Percentiles rank a stretch among this genome's conserved stretches.
Conservation (phyloP, 2,797 vertebrate species). For the Sciaenops ocellatus region DNA sequence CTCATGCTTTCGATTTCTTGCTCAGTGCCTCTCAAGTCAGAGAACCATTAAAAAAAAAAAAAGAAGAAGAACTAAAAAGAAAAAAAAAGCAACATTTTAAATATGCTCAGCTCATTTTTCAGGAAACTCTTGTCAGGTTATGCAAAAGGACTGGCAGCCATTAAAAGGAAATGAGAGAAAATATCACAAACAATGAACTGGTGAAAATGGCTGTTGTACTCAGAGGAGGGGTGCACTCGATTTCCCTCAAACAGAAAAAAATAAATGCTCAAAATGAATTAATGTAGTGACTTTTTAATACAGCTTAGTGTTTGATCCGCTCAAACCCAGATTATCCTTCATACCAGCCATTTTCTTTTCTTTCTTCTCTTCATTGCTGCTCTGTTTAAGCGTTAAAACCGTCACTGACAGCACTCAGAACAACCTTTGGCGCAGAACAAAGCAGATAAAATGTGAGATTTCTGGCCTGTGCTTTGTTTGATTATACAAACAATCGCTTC, state of each 20-base stretch:
- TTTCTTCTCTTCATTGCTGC: background rate
- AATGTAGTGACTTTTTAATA: background rate
- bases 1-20: slow-evolving; percentile 80
- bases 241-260: slow-evolving; percentile 15
- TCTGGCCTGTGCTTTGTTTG: slow-evolving; percentile 68
- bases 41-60: slow-evolving; percentile 1
- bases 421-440: slow-evolving; percentile 61
- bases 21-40: slow-evolving; percentile 68
- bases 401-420: slow-evolving; percentile 26
- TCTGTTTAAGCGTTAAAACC: slow-evolving; percentile 31
- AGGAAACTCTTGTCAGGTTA: slow-evolving; percentile 44
- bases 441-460: slow-evolving; percentile 57
- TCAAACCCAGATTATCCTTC: slow-evolving; percentile 10
- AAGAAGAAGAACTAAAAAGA: background rate
- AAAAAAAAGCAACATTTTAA: slow-evolving; percentile 15
- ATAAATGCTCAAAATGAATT: background rate
- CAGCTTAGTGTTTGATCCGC: background rate
- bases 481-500: slow-evolving; percentile 71
- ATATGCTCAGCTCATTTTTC: slow-evolving; percentile 38
- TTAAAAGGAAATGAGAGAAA: slow-evolving; percentile 35
- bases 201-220: slow-evolving; percentile 8
- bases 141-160: slow-evolving; percentile 49
- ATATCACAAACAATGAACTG: slow-evolving; percentile 29
- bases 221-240: background rate
- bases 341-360: slow-evolving; percentile 5